phyloP scores from a whole-genome alignment of 2,888 invertebrate species.

The Zhengitettix transpicula region DNA sequence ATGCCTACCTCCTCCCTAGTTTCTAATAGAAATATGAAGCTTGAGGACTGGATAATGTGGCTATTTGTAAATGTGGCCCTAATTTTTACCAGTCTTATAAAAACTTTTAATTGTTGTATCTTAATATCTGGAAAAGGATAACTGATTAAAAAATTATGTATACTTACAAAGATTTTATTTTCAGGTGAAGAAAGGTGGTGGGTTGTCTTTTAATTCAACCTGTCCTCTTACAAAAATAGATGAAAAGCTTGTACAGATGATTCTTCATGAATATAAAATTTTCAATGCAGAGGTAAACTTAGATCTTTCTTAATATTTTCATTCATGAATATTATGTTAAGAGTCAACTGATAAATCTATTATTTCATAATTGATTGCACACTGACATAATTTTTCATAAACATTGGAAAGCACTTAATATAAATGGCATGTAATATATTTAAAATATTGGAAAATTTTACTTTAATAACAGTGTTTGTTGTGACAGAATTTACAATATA shows the following conservation, averaged over 20 bases:
- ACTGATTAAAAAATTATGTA: not conserved
- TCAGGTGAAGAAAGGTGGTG: slow-evolving; percentile 86
- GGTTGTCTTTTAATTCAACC: slow-evolving; percentile 92
- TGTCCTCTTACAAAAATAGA: slow-evolving; percentile 82
- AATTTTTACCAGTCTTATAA: no score
- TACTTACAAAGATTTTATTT: slow-evolving; percentile 11
- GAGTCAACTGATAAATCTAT: not conserved
- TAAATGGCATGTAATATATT: no score
- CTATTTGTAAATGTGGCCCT: no score
- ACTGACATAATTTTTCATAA: not conserved
- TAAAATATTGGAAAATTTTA: no score
- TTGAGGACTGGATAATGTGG: no score
- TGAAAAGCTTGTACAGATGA: slow-evolving; percentile 95
- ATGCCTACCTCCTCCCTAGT: no score
- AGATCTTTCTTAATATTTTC: not conserved
- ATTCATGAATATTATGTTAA: not conserved
- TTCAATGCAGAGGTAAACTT: slow-evolving; percentile 68
- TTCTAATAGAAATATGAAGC: no score
- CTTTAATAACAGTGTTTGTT: no score
- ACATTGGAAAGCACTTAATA: no score
- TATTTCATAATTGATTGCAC: not conserved
- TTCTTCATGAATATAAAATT: slow-evolving; percentile 96
- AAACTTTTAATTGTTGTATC: no score
- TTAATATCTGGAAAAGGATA: no score
- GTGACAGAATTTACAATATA: no score